Percentiles rank a stretch among this genome's conserved stretches.
Conservation (phyloP, 2,113 vertebrate species). For the Xenus cinereus region DNA sequence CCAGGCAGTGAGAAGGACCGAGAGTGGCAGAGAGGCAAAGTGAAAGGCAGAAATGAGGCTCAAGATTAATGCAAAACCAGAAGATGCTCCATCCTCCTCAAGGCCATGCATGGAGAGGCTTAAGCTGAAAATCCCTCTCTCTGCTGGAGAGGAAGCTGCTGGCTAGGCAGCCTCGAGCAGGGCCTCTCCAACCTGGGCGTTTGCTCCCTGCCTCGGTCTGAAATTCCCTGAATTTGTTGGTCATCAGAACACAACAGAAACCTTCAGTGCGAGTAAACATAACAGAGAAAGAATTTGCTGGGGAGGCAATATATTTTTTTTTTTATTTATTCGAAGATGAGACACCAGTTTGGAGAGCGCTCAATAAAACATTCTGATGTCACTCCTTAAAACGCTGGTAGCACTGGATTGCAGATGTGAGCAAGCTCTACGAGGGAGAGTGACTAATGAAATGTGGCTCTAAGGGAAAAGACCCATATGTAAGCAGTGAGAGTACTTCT, state of each 20-base stretch:
- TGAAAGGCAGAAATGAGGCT: background rate
- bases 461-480: background rate
- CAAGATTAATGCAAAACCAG: background rate
- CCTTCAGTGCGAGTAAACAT: background rate
- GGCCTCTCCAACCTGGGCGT: background rate
- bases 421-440: background rate
- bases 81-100: background rate
- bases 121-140: background rate
- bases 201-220: background rate
- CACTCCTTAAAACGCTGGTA: background rate
- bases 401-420: background rate
- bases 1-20: background rate
- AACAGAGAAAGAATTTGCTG: constrained; percentile 10
- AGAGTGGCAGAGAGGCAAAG: background rate
- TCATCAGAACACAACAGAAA: background rate
- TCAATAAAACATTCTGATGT: background rate
- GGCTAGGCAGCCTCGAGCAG: background rate
- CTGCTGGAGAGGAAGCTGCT: background rate
- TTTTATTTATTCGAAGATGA: background rate
- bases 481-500: background rate
- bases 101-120: background rate
- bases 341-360: rapidly evolving
- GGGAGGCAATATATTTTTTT: background rate
- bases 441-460: background rate
- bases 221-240: background rate